Evolutionary conservation across 2,113 vertebrate species (phyloP).

Genomic region (Dipodomys merriami): DNA sequence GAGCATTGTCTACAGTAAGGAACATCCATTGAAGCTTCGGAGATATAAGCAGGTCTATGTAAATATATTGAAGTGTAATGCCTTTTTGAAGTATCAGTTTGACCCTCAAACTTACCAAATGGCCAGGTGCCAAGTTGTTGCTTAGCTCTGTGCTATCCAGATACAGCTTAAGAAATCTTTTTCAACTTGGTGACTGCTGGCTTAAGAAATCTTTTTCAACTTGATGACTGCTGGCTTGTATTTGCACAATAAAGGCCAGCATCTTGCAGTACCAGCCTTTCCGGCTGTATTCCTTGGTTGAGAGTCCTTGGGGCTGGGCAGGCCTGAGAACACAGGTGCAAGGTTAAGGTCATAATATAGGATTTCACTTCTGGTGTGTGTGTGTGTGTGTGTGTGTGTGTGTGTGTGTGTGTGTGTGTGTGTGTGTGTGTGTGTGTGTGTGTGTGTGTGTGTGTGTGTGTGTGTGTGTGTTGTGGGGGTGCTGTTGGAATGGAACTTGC

Average conservation of each 20-base stretch:
- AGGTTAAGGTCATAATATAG: background rate
- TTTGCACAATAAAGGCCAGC: conserved; percentile 18
- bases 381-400: background rate
- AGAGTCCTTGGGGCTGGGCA: background rate
- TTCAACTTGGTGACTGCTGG: background rate
- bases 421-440: too few relatives aligned
- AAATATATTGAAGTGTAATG: background rate
- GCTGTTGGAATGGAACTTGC: background rate
- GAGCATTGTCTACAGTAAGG: background rate
- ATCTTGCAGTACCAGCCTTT: conserved; percentile 46
- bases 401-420: background rate
- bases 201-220: background rate
- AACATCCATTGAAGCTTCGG: too few relatives aligned
- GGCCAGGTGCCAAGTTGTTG: conserved; percentile 18
- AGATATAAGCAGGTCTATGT: background rate
- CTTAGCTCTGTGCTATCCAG: background rate
- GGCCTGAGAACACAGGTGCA: background rate
- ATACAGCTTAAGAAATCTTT: background rate
- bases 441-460: too few relatives aligned
- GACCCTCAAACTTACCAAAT: background rate
- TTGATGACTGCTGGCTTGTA: background rate
- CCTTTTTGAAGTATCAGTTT: background rate
- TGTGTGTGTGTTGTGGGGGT: background rate
- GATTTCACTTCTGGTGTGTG: background rate
- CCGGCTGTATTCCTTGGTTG: background rate